Evolutionary conservation across 2,888 invertebrate species (phyloP).

Genomic region (Acanthosoma haemorrhoidale): DNA sequence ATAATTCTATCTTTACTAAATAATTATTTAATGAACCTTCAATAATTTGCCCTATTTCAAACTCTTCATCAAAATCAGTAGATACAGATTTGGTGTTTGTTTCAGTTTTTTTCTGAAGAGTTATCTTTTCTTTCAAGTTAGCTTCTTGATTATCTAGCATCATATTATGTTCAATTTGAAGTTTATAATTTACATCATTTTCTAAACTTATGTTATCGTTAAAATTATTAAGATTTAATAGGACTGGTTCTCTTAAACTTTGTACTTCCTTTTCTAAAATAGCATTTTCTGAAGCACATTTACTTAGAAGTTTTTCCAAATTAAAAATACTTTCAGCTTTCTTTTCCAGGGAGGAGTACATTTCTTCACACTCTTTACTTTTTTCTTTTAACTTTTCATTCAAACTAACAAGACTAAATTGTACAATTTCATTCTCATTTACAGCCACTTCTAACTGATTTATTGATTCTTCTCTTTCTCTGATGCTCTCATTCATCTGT

Average conservation of each 20-base stretch:
- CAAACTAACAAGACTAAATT: not conserved
- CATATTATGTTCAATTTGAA: not conserved
- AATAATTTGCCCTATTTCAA: not conserved
- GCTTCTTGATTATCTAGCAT: not conserved
- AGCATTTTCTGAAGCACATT: constrained; percentile 6
- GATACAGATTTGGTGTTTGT: not conserved
- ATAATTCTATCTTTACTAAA: not conserved
- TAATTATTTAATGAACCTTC: not conserved
- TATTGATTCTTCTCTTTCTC: not conserved
- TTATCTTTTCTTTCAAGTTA: too few relatives aligned
- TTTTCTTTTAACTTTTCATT: constrained; percentile 5
- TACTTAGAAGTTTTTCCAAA: constrained; percentile 15
- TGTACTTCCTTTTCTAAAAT: constrained; percentile 7
- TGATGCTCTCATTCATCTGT: not conserved
- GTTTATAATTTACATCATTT: not conserved
- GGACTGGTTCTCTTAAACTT: not conserved
- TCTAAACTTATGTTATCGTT: not conserved
- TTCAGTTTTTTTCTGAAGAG: not conserved
- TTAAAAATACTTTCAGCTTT: constrained; percentile 16
- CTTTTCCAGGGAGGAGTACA: not conserved
- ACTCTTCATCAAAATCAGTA: not conserved
- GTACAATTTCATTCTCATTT: not conserved
- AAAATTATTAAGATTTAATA: not conserved
- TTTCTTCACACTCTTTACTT: not conserved
- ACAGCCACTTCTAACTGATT: constrained; percentile 4